Evolutionary conservation across 1,140 invertebrate species (phyloP), one percentile per base, ranked within the genome.

Genomic region (Euura lappo): DNA sequence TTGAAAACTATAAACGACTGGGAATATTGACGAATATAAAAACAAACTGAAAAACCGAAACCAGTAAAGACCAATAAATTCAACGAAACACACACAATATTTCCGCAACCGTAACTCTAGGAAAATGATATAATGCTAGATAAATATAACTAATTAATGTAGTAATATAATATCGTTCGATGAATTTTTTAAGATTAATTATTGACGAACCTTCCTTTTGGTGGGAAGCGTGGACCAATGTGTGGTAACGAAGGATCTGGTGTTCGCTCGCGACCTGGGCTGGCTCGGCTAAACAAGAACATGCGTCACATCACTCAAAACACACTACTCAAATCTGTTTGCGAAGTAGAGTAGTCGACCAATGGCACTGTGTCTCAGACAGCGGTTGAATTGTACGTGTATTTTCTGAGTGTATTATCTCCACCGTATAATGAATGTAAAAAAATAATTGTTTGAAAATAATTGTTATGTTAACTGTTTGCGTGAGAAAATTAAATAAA

Each of bases 181-280:
- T 68, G 10, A 28, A 11, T 10, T 60, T n/a, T 11, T 8, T 60
- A 60, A 60, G 51, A 60, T 28, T 28, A 28, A 28, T 28, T 11
- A 60, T 66, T n/a, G 75, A 86, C 89, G 88, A 89, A 93, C 91
- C 92, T 93, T 90, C 92, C 93, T 91, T 91, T 92, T 68, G 94
- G 91, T 89, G 94, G 93, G 89, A 97, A 97, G 84, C 94, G 89
- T 71, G 95, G 95, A 77, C 95, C 95, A 87, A 94, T 94, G 89
- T 96, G 95, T 75, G 94, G 95, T 87, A 95, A 91, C 79, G 92
- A 89, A 86, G 92, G 91, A 85, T 95, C 94, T 78, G 93, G 93
- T 75, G 90, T 90, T 83, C 91, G 91, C 86, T 97, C 95, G 81
- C 94, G 92, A 79, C 93, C 93, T 76, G 94, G 93, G 88, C 94